Conservation (phyloP, 2,113 vertebrate genomes). For the Anguilla rostrata region DNA sequence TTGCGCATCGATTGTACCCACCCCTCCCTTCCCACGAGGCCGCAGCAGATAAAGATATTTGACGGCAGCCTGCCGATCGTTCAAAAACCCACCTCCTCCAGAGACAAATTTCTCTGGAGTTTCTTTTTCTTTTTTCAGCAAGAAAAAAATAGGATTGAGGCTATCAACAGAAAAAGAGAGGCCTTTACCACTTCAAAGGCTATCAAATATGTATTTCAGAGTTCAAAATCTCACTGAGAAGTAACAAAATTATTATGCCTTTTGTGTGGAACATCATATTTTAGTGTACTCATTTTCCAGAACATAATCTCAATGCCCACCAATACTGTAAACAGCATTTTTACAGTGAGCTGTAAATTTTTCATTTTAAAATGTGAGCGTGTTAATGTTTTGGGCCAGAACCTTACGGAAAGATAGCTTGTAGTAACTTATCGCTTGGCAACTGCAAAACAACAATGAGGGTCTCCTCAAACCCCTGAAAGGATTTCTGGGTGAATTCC, state of each 20-base stretch:
- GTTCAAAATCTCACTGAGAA: neutral
- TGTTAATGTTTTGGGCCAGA: no score
- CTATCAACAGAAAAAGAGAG: neutral
- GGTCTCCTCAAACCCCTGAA: no score
- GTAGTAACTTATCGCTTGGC: no score
- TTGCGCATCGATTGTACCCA: conserved; percentile 62
- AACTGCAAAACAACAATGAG: no score
- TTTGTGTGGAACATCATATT: neutral
- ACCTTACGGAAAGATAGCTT: no score
- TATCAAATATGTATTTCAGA: neutral
- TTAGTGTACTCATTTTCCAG: neutral
- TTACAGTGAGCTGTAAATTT: no score
- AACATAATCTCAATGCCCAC: no score
- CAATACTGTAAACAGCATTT: no score
- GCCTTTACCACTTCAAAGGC: neutral
- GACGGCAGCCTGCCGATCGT: neutral
- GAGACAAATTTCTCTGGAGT: neutral
- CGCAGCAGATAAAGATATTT: conserved; percentile 49
- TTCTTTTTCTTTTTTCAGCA: neutral
- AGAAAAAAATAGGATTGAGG: neutral
- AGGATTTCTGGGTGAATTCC: no score
- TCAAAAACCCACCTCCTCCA: neutral
- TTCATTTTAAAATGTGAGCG: no score
- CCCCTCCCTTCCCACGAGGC: conserved; percentile 40
- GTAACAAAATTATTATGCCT: neutral